Percentiles rank a stretch among this genome's conserved stretches.
phyloP scores from a whole-genome alignment of 1,140 invertebrate species.

The Triops longicaudatus region DNA sequence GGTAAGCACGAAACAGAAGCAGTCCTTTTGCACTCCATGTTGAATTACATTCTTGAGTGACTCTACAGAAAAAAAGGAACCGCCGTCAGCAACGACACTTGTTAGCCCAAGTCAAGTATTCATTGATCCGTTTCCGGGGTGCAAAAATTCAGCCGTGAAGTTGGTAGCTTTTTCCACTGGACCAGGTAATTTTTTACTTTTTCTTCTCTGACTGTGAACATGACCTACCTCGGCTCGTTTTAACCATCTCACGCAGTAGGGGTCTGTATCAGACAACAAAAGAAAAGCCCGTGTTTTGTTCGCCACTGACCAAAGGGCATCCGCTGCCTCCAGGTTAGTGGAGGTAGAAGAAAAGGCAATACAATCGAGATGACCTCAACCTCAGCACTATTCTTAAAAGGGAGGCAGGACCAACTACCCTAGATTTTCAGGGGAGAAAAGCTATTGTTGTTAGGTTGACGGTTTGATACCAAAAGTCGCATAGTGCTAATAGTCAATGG shows the following conservation, averaged over 20 bases:
- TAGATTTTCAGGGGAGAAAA: not conserved
- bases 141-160: not conserved
- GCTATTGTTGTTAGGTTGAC: not conserved
- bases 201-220: not conserved
- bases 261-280: not conserved
- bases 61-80: not conserved
- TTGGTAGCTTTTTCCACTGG: not conserved
- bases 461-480: not conserved
- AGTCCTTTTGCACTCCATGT: too few species aligned
- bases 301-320: conserved; percentile 1
- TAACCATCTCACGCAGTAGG: not conserved
- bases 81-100: not conserved
- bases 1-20: too few species aligned
- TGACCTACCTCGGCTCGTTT: not conserved
- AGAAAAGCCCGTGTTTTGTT: conserved; percentile 7
- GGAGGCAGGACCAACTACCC: not conserved
- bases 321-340: conserved; percentile 9
- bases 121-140: not conserved
- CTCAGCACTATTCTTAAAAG: not conserved
- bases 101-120: not conserved
- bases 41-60: too few species aligned
- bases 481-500: not conserved
- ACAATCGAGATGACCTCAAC: conserved; percentile 11
- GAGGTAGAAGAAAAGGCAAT: not conserved
- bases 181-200: not conserved